These are phyloP conservation scores for Diglossa brunneiventris DNA, from an alignment of 2,113 vertebrate genomes.

Conservation along the genomic window DNA sequence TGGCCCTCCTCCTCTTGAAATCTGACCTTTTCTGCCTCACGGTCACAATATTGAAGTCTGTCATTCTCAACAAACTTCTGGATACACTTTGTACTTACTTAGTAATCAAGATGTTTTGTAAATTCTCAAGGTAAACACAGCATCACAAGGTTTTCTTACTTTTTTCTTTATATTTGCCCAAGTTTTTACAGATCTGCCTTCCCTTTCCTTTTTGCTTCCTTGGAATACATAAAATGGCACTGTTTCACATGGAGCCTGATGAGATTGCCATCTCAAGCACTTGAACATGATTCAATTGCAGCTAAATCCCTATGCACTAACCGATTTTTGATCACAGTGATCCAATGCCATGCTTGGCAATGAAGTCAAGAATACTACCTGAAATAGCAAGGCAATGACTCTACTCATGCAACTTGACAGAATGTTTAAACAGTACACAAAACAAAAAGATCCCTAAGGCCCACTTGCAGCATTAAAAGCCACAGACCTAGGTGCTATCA, in stretches of 20 bases:
- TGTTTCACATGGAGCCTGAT: not conserved
- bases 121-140: not conserved
- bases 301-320: not conserved
- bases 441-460: not conserved
- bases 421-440: not conserved
- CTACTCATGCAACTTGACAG: not conserved
- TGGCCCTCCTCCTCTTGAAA: not conserved
- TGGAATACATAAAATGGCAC: rapidly evolving
- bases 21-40: not conserved
- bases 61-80: not conserved
- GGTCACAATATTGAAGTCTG: not conserved
- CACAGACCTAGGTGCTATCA: not conserved
- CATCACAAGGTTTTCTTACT: not conserved
- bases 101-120: not conserved
- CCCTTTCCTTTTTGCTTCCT: not conserved
- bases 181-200: not conserved
- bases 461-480: not conserved
- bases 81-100: not conserved
- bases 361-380: not conserved
- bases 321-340: not conserved
- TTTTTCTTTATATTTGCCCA: not conserved
- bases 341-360: not conserved
- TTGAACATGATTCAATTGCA: not conserved
- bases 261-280: not conserved
- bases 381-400: not conserved